Base-by-base conservation (phyloP, 2,888 invertebrate species). In the Aphidius colemani region DNA sequence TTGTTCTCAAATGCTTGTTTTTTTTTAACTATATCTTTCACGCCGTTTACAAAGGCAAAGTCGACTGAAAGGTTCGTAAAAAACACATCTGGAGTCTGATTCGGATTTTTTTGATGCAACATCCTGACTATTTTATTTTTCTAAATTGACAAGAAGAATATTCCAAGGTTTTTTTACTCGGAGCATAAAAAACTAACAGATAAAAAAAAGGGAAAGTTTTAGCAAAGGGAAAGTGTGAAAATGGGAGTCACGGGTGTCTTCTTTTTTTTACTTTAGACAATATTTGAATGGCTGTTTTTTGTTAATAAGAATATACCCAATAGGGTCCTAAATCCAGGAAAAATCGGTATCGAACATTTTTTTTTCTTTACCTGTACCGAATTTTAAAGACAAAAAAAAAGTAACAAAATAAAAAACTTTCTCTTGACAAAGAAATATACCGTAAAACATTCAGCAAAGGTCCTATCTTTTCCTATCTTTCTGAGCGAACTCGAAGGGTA, bases 31-130 rank as follows among this genome's bases (percentile, higher is more conserved):
- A 49, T 60, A 55, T 53, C 55, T 63, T 48, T 39, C 44, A 45
- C 45, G 30, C 13, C 30, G 43, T 48, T 55, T 46, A 53, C 9
- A 5, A 30, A 30, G 5, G 4, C 5, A 2, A 30, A 63, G 63
- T 57, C 56, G 44, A 61, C 59, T 8, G 61, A 65, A 64, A 60
- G 59, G 55, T 57, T 67, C 71, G 73, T 73, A 65, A 66, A 59
- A 71, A 71, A 75, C n/a, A 74, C 75, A 75, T 75, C 74, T 75
- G 75, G 72, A 7, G 2, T 18, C 10, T 13, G 39, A 30, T 9
- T 18, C 18, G 7, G 30, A 69, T 69, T 70, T 18, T n/a, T 71
- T 67, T 69, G 68, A 67, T 61, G 67, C 61, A 30, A 55, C 30
- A 5, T 5, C 5, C 30, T 30, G 30, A 30, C 30, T 5, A 30